Evolutionary conservation across 2,888 invertebrate species (phyloP), one percentile per base, ranked within the genome.

Genomic region (Hypomecis atomaria): DNA sequence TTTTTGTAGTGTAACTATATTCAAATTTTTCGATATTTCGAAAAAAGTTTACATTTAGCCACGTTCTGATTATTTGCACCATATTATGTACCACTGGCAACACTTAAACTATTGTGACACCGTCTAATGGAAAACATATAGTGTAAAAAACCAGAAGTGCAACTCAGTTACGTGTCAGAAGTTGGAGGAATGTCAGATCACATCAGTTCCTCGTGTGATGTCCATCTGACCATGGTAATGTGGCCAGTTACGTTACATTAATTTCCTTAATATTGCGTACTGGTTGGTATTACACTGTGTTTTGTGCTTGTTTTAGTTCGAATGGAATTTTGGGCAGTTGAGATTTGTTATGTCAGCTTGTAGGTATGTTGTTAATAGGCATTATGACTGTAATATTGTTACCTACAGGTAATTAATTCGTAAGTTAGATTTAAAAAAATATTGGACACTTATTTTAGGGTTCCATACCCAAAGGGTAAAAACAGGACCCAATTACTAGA

Each of bases 141-240:
- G 65, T 38, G 60, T 47, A 62, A 65, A 71, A 63, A 71, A 73
- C 73, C 73, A 75, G 76, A 73, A 75, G 70, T 65, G 61, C 58
- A 65, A 69, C 67, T 60, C 34, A 38, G 57, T 75, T 73, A 73
- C 70, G 67, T 69, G 63, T 45, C 47, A 60, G 45, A 66, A 59
- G 54, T 56, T 53, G 3, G 45, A 36, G 37, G 34, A 36, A 55
- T 36, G 45, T 47, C 48, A 72, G 71, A 72, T 73, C 67, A 60
- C 68, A 75, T 72, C 77, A 67, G 76, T 79, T 79, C 79, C 79
- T 78, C 48, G 55, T 69, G 65, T 55, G 78, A 78, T 78, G 72
- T 65, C 71, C 72, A 78, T 79, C 79, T 60, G 55, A 68, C 62
- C 68, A 66, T 71, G 55, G 37, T 55, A 62, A 58, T 66, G 58